Evolutionary conservation across 2,797 vertebrate genomes (phyloP).

Genomic region (Cynopterus sphinx): DNA sequence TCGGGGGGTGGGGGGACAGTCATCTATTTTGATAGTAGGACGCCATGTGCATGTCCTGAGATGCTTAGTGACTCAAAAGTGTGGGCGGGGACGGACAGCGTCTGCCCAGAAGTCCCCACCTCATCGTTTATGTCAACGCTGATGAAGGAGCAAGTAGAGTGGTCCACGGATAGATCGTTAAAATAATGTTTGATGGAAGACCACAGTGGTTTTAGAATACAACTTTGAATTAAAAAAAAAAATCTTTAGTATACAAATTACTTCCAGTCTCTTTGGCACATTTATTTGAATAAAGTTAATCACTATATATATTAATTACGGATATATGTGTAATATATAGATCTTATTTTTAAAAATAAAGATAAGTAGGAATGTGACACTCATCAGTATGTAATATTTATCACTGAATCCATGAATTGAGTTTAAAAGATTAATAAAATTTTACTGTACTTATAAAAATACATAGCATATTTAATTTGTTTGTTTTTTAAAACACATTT

Average conservation of each 20-base stretch:
- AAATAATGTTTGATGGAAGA: background rate
- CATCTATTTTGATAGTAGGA: background rate
- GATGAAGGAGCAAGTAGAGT: background rate
- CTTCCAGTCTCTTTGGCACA: background rate
- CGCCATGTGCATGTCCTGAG: background rate
- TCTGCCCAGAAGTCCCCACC: background rate
- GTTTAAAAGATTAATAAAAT: background rate
- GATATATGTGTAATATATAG: background rate
- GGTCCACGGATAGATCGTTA: background rate
- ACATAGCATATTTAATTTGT: background rate
- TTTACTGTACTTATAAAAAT: constrained; percentile 32
- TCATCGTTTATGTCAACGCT: background rate
- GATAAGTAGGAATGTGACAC: background rate
- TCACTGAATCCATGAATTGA: background rate
- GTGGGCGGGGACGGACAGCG: background rate
- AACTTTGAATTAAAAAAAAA: background rate
- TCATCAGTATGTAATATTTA: background rate
- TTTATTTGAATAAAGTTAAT: background rate
- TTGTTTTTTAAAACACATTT: constrained; percentile 14
- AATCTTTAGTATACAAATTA: background rate
- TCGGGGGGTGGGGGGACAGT: background rate
- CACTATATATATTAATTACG: background rate
- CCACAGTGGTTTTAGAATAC: background rate
- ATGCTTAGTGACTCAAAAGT: background rate
- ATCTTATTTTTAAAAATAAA: background rate